phyloP scores from a whole-genome alignment of 2,797 vertebrate genomes.

The Molothrus ater region DNA sequence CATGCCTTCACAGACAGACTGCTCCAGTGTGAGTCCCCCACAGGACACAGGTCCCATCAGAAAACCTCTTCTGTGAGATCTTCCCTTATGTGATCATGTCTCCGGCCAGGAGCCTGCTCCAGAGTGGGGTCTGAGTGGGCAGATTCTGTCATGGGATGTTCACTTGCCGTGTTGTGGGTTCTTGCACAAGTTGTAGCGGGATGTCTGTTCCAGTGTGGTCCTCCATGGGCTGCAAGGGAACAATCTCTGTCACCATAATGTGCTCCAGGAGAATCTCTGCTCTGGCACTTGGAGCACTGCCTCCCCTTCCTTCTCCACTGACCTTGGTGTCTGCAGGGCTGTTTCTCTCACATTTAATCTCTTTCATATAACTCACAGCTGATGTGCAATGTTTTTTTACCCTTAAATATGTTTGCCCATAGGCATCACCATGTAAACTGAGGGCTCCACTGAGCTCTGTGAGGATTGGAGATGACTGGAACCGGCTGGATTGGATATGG shows the following conservation, averaged over 20 bases:
- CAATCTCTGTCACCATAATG: not conserved
- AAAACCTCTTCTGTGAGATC: not conserved
- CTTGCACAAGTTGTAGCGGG: fast-evolving
- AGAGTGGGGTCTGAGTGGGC: fast-evolving
- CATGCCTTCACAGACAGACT: not conserved
- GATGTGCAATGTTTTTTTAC: not conserved
- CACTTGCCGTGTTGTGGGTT: not conserved
- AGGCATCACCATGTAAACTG: too few species aligned
- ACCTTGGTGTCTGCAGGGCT: not conserved
- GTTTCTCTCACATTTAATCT: not conserved
- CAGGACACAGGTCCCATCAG: not conserved
- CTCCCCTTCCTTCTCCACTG: not conserved
- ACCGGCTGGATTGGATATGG: fast-evolving
- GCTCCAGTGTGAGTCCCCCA: not conserved
- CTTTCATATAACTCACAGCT: not conserved
- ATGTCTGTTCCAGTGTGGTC: not conserved
- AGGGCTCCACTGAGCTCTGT: not conserved
- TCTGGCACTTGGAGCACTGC: not conserved
- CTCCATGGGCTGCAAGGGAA: not conserved
- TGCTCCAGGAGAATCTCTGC: not conserved
- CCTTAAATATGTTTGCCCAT: not conserved
- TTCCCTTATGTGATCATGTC: fast-evolving
- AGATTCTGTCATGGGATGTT: fast-evolving
- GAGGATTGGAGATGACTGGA: not conserved
- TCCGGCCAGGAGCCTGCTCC: not conserved